Conservation (phyloP, 2,113 vertebrate genomes). For the Chloropsis cyanopogon region DNA sequence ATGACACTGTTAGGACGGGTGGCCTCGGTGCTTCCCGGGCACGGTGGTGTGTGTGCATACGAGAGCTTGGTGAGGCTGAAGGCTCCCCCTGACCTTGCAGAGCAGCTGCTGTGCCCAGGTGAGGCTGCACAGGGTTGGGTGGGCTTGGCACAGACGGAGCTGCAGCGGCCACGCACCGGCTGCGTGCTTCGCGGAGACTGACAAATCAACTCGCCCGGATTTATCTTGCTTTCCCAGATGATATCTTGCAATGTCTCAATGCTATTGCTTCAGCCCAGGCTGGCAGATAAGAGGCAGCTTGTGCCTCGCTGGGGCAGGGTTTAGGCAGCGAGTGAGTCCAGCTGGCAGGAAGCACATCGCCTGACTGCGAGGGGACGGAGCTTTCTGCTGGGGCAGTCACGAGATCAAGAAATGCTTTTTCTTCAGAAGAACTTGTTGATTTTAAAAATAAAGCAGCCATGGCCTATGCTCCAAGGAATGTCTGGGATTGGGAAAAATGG, state of each 20-base stretch:
- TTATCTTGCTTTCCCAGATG: background rate
- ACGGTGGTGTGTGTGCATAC: background rate
- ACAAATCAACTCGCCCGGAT: background rate
- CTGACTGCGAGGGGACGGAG: background rate
- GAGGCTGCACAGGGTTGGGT: background rate
- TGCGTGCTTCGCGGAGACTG: background rate
- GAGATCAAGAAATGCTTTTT: background rate
- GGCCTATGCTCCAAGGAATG: constrained; percentile 32
- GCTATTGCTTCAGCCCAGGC: background rate
- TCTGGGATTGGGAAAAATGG: background rate
- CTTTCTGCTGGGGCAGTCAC: background rate
- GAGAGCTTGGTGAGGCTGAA: background rate
- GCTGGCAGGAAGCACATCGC: background rate
- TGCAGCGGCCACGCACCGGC: background rate
- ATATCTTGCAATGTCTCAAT: background rate
- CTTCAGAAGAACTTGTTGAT: constrained; percentile 34
- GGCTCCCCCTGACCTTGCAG: background rate
- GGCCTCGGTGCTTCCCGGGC: accelerated
- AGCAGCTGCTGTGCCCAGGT: background rate
- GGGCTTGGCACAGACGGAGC: accelerated
- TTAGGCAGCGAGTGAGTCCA: background rate
- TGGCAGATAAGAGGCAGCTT: background rate
- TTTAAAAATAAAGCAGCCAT: constrained; percentile 32
- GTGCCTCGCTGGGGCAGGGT: background rate
- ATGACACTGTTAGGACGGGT: background rate